Evolutionary conservation across 2,797 vertebrate species (phyloP), one percentile per base, ranked within the genome.

Genomic region (Prionace glauca): DNA sequence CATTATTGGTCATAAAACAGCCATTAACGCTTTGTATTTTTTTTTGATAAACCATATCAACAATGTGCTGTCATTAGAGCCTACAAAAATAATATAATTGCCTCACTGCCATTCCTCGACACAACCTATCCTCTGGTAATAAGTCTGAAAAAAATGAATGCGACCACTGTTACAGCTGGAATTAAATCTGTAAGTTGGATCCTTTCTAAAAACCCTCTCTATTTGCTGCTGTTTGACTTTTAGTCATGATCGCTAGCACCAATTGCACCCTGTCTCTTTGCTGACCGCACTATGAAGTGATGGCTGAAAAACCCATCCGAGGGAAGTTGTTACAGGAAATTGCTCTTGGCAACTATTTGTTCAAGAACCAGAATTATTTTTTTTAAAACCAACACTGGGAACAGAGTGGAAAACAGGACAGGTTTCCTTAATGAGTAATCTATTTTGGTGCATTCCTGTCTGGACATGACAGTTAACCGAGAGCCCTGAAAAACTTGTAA

Each of bases 401-500:
- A 98, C 98, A 98, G 98, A 98, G 98, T 98, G 99, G 98, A 99
- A 99, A 99, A 99, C 98, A 99, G 99, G 98, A 99, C 98, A 98
- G 98, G 99, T 99, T 98, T 98, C 98, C 98, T 98, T 99, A 99
- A 99, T 99, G 99, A 99, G 98, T 99, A 99, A 99, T 99, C 99
- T 99, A 99, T 99, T 99, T 99, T 99, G 99, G 99, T 99, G 98
- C 98, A 99, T 98, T 99, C 99, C 99, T 99, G 99, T 99, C 99
- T 99, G 99, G 99, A 99, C 99, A 99, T 99, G 99, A 99, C 99
- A 99, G 99, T 99, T 99, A 99, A 99, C 99, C 98, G 99, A 99
- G 99, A 99, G 98, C 98, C 99, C 99, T 99, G 99, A 99, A 99
- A 99, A 99, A 99, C 99, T 99, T 98, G 99, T 99, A 99, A 99